Evolutionary conservation across 2,797 vertebrate genomes (phyloP), one percentile per base, ranked within the genome.

Genomic region (Thripadectes ignobilis): DNA sequence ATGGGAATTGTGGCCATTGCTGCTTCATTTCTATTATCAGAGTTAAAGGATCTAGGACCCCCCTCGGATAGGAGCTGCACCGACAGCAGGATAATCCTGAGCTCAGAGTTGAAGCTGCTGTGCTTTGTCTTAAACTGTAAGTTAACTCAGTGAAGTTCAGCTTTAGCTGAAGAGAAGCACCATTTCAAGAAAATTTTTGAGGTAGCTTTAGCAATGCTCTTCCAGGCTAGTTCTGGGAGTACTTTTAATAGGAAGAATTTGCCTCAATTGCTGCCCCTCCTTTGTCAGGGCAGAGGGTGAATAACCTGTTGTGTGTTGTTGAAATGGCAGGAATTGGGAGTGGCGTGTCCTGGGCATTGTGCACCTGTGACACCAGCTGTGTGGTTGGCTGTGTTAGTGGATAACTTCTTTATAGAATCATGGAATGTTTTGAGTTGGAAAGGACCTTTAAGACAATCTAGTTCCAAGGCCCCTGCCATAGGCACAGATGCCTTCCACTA

Each of bases 11-110:
- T 39, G 74, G 66, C 55, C 58, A 13, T 29, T 2, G 4, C 74
- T 74, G 43, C 58, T 52, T 82, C 2, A 0, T 81, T 85, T 65
- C 54, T 59, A 0, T 59, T 61, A 16, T 5, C 0, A 1, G 19
- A 71, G 23, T 23, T 61, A 32, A 72, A 38, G 48, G 46, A 15
- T 78, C 38, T 82, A 59, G 45, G 45, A 32, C 51, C 11, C 14
- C 13, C 17, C 3, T 16, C 3, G 32, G 62, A 30, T 7, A 27
- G 49, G 79, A 88, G 22, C 63, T 76, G 4, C 39, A 4, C 43
- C 18, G 36, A 18, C 63, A 66, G 39, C 61, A 71, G 22, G 85
- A 24, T 43, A 48, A 72, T 12, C 49, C 38, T 57, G 52, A 59
- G 17, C 55, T 38, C 32, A 32, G 32, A 67, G 46, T 18, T 77